These are phyloP conservation scores for Natrix natrix DNA, from an alignment of 2,797 vertebrate genomes.

Conservation along the genomic window DNA sequence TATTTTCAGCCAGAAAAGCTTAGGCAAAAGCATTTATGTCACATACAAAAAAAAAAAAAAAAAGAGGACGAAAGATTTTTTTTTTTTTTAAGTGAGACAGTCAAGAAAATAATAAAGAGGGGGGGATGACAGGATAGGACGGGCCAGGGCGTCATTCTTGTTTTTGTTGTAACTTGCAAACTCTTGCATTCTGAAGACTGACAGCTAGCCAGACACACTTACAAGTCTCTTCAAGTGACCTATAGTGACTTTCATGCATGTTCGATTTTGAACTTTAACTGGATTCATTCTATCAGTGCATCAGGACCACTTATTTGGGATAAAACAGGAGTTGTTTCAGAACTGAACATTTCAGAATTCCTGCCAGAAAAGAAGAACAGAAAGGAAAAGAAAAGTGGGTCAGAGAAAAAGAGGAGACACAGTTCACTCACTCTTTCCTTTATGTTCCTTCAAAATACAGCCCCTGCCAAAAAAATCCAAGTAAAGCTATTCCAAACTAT, in stretches of 20 bases:
- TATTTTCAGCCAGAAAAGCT: constrained; percentile 51
- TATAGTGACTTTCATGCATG: constrained; percentile 14
- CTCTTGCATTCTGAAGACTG: constrained; percentile 31
- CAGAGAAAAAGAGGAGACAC: background rate
- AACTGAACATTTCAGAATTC: background rate
- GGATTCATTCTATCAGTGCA: background rate
- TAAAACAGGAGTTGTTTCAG: background rate
- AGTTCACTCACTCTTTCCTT: background rate
- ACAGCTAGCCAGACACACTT: constrained; percentile 7
- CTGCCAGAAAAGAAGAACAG: background rate
- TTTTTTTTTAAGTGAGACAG: background rate
- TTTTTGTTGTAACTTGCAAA: constrained; percentile 53
- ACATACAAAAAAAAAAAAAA: background rate
- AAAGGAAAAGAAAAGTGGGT: background rate
- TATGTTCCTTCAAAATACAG: background rate
- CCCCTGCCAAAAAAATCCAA: background rate
- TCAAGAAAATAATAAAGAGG: constrained; percentile 19
- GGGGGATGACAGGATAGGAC: constrained; percentile 7
- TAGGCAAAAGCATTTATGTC: constrained; percentile 26
- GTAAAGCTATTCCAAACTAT: background rate
- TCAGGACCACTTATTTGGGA: background rate
- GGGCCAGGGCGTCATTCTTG: constrained; percentile 36
- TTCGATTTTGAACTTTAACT: background rate
- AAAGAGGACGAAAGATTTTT: background rate
- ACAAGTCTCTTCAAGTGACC: constrained; percentile 6